Evolutionary conservation across 2,797 vertebrate species (phyloP), one percentile per base, ranked within the genome.

Genomic region (Phoebastria nigripes): DNA sequence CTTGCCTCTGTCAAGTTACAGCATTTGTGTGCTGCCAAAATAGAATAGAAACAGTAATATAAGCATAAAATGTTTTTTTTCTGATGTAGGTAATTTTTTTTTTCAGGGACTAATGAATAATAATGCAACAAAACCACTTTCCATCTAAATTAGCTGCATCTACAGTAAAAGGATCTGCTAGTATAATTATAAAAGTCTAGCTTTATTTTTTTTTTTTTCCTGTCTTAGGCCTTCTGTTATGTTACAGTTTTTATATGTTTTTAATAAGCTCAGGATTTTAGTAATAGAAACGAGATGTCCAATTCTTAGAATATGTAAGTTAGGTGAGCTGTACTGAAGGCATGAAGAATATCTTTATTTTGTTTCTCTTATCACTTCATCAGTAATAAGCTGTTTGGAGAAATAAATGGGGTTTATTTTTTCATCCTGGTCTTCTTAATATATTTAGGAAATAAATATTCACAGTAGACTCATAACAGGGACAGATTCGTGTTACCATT

Each of bases 401-500:
- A 88, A 95, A 79, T 52, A 94, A 83, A 67, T 51, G 15, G 24
- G 11, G 2, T 31, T 69, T 88, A 59, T 63, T 59, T 77, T 72
- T 70, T 55, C 33, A 78, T 85, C 52, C 41, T 74, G 46, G 56
- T 56, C n/a, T 41, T 89, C 65, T 51, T 85, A 88, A 82, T 73
- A 54, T 49, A 47, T 84, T 94, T 78, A 70, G 41, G 44, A 87
- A 92, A 71, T 59, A 73, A 95, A 61, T 70, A 62, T 55, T 83
- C 33, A 51, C 18, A 66, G 39, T 37, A 81, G 33, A 69, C 11
- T 80, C 56, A 35, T 90, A 89, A 82, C 42, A 82, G 41, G 33
- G 51, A 55, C n/a, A 76, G 15, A 8, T 86, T 85, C 5, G 2
- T 80, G 46, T 44, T 59, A 28, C 18, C 31, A 33, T 54, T 54